phyloP scores from a whole-genome alignment of 2,113 vertebrate genomes.

The Catharus minimus region DNA sequence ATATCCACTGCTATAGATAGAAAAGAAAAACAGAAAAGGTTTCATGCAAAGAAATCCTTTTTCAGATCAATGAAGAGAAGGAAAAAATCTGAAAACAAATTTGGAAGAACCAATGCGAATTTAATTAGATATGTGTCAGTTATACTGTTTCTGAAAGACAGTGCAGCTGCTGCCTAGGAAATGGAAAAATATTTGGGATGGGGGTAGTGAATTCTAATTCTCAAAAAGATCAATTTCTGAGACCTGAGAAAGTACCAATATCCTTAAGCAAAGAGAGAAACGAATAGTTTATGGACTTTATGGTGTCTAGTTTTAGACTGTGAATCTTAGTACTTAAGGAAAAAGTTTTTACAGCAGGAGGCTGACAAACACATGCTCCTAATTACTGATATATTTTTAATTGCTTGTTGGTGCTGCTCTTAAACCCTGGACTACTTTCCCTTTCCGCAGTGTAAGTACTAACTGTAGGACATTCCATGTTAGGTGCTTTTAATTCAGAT shows the following conservation, averaged over 20 bases:
- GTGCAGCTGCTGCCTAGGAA: neutral
- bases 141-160: neutral
- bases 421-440: neutral
- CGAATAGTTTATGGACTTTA: neutral
- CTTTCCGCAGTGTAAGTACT: neutral
- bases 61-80: neutral
- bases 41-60: neutral
- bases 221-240: neutral
- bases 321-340: neutral
- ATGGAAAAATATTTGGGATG: neutral
- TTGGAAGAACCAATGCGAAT: neutral
- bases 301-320: neutral
- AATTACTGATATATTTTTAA: neutral
- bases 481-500: neutral
- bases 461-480: neutral
- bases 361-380: neutral
- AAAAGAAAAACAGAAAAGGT: neutral
- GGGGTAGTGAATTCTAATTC: neutral
- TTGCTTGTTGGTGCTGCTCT: neutral
- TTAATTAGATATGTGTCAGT: neutral
- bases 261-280: neutral
- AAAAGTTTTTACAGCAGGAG: neutral
- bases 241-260: neutral
- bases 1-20: neutral
- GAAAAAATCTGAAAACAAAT: neutral